A percentile compares a stretch with the other conserved stretches of the same genome.
Evolutionary conservation across 2,113 vertebrate species (phyloP).

Genomic region (Chlamydotis undulata): DNA sequence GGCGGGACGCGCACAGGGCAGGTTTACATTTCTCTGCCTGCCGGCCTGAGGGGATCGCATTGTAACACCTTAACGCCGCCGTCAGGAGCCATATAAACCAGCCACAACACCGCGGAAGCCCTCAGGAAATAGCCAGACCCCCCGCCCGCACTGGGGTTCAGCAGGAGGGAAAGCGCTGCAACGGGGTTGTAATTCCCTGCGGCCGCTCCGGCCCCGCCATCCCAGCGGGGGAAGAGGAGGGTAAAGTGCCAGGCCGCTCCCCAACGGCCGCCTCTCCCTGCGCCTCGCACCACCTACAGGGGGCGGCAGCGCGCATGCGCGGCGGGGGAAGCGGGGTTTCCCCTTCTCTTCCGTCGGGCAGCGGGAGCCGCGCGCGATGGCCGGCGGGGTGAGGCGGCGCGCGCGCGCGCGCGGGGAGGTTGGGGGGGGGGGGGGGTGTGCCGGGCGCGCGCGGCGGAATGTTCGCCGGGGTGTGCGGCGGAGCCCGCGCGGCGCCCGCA

Average conservation of each 20-base stretch:
- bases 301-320: neutral
- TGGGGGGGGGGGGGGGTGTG: no score
- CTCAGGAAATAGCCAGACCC: no score
- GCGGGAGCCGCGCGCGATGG: neutral
- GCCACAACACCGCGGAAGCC: no score
- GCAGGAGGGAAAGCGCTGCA: no score
- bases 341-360: neutral
- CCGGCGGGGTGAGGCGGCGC: neutral
- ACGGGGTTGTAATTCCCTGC: accelerated
- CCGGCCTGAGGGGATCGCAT: neutral
- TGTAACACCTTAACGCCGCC: neutral
- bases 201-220: accelerated
- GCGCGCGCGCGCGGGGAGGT: no score
- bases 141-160: accelerated
- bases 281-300: neutral
- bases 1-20: accelerated
- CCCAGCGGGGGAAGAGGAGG: accelerated
- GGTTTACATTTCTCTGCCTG: accelerated
- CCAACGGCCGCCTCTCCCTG: accelerated
- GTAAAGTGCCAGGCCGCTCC: accelerated
- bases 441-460: no score
- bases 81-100: neutral
- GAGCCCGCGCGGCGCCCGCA: no score
- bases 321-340: neutral
- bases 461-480: no score